Conservation (phyloP, 1,140 invertebrate species). For the Popillia japonica region DNA sequence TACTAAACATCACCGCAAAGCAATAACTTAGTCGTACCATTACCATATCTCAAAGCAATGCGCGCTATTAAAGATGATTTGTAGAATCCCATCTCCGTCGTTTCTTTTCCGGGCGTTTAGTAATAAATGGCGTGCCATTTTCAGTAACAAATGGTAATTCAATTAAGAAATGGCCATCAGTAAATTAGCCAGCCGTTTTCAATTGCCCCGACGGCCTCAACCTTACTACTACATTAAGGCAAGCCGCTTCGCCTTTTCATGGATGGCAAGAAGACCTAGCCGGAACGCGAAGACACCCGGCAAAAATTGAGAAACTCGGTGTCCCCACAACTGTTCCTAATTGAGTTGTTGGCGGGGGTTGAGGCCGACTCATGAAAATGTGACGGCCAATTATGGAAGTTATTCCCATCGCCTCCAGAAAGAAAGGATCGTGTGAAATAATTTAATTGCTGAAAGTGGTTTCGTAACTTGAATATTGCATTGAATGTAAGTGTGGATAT, state of each 20-base stretch:
- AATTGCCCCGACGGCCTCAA: not conserved
- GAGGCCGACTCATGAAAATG: not conserved
- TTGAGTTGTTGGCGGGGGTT: not conserved
- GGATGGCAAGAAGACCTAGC: not conserved
- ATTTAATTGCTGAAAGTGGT: conserved; percentile 9
- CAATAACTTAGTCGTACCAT: not conserved
- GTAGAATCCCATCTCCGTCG: not conserved
- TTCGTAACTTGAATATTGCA: not conserved
- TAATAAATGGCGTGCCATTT: conserved; percentile 10
- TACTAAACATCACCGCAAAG: too few species aligned
- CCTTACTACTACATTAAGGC: not conserved
- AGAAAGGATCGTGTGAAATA: not conserved
- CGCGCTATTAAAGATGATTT: not conserved
- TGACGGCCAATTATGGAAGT: conserved; percentile 14
- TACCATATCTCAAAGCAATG: not conserved
- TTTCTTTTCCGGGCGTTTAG: not conserved
- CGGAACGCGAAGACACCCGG: not conserved
- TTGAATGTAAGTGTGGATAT: too few species aligned
- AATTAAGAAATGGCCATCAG: conserved; percentile 15
- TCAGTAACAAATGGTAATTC: conserved; percentile 15
- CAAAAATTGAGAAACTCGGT: not conserved
- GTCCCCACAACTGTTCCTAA: not conserved
- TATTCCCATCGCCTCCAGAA: not conserved
- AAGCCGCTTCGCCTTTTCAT: not conserved
- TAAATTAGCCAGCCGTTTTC: not conserved